Evolutionary conservation across 2,888 invertebrate species (phyloP), one percentile per base, ranked within the genome.

Genomic region (Mythimna albipuncta): DNA sequence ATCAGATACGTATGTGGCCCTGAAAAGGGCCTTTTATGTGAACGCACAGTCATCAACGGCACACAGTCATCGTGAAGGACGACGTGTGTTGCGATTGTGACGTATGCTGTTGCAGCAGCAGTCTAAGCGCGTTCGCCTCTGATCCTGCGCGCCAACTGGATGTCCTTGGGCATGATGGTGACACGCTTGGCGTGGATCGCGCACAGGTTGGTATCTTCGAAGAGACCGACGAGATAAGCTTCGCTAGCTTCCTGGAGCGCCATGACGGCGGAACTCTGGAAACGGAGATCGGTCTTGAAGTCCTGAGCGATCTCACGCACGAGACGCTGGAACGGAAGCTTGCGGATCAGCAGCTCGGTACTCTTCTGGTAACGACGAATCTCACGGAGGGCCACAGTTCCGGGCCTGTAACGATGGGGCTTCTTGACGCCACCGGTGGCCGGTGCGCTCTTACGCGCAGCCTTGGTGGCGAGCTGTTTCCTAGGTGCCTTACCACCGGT

Each of bases 151-250:
- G 99, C 99, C 94, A 99, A 97, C 96, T 99, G 99, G 91, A 99
- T 99, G 94, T 99, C 99, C 96, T 99, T 99, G 88, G 99, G 99
- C 99, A 99, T 99, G 95, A 99, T 99, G 86, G 99, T 99, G 72
- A 99, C 99, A 47, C 47, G 47, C 47, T 47, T 47, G 19, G 47
- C 47, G 47, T 47, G 47, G 16, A 47, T 47, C 47, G 90, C 99
- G 97, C 99, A 99, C 97, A 99, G 97, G 96, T 99, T 99, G 87
- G 99, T 99, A 96, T 99, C 99, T 97, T 99, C 99, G 95, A 99
- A 99, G 74, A 99, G 97, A 84, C 99, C 99, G 80, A 99, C 99
- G 85, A 99, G 96, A 93, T 99, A 99, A 26, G 98, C 98, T 94
- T 99, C 98, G 88, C 98, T 98, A 69, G 98, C 98, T 97, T 99